These are phyloP conservation scores for Drusus annulatus DNA, from an alignment of 1,140 invertebrate species.

Conservation along the genomic window DNA sequence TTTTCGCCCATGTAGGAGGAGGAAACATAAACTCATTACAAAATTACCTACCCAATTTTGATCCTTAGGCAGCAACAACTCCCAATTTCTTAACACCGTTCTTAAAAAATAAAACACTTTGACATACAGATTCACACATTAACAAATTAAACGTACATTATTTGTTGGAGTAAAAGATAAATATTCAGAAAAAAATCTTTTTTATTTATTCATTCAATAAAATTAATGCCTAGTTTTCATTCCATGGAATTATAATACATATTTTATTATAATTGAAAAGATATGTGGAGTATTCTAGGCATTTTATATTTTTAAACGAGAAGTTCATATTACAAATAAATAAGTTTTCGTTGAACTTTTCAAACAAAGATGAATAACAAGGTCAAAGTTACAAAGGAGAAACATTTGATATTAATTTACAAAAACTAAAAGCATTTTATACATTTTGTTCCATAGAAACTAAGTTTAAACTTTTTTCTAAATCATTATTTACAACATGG, in stretches of 20 bases:
- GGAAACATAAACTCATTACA: no score
- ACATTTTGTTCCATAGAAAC: not conserved
- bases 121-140: no score
- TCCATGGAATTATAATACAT: slow-evolving; percentile 12
- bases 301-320: not conserved
- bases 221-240: slow-evolving; percentile 11
- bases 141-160: no score
- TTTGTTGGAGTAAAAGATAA: no score
- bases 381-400: no score
- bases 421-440: no score
- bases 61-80: no score
- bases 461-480: not conserved
- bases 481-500: slow-evolving; percentile 1
- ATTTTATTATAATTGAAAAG: slow-evolving; percentile 17
- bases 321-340: not conserved
- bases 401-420: no score
- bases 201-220: slow-evolving; percentile 9
- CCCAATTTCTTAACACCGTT: no score
- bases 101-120: no score
- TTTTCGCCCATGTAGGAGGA: no score
- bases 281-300: slow-evolving; percentile 26
- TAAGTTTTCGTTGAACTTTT: not conserved
- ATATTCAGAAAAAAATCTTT: not conserved
- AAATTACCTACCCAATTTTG: no score
- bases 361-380: not conserved